Evolutionary conservation across 2,888 invertebrate genomes (phyloP), one percentile per base, ranked within the genome.

Genomic region (Tachina grossa): DNA sequence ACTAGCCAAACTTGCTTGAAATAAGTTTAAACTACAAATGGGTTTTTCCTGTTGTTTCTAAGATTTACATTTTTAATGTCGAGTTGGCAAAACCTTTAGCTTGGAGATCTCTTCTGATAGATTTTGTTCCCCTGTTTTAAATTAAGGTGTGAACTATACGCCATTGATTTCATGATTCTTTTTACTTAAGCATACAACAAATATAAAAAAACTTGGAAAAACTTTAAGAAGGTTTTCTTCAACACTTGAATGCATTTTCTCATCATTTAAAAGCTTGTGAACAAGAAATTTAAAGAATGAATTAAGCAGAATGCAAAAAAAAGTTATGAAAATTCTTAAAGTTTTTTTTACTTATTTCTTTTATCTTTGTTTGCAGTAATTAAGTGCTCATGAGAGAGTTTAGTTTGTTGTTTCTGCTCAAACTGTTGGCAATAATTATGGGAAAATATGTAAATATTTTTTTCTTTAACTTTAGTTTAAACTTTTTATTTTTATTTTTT

Each of bases 211-310:
- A 49, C 22, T 31, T 68, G 13, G 10, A 51, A 77, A 72, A 68
- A 63, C 43, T 81, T 68, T 19, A 71, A 53, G 45, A 79, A 71
- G 53, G 63, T 66, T 51, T 74, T 77, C 45, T 53, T 65, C 68
- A 77, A 81, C 81, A 77, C 81, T 77, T 81, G 77, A 84, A 76
- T 84, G 84, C 81, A 84, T 81, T 84, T 84, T 84, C 83, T 49
- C 83, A 83, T 83, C 72, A 78, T 83, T 83, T 43, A 77, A 72
- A 83, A 71, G 65, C 45, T 71, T 63, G 69, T 31, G 41, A 49
- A 71, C 45, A 51, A 49, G 22, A 47, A 49, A 65, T 49, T 49
- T 22, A 55, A 79, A 61, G n/a, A 71, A 39, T 61, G 55, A 45
- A 43, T 45, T 59, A 51, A 66, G n/a, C 4, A 31, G 22, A 22